A percentile compares a stretch with the other conserved stretches of the same genome.
phyloP scores from a whole-genome alignment of 2,888 invertebrate genomes.

The Bursaphelenchus okinawaensis region DNA sequence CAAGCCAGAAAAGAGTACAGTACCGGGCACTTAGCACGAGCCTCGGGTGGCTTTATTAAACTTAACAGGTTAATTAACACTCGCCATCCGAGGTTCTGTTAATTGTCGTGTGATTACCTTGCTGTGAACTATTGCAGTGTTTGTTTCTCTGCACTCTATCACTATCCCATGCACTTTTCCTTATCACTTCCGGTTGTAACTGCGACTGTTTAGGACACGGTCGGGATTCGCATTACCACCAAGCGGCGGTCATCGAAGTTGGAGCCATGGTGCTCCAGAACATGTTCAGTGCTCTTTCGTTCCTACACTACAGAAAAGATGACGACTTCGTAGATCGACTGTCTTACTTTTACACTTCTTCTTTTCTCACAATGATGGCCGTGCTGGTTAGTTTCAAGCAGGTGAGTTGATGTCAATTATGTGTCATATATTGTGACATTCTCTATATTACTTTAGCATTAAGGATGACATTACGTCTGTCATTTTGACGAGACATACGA shows the following conservation, averaged over 20 bases:
- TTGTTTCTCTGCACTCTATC: background rate
- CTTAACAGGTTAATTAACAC: too few species aligned
- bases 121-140: background rate
- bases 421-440: too few species aligned
- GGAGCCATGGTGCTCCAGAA: slow-evolving; percentile 58
- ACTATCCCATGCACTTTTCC: background rate
- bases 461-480: too few species aligned
- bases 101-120: background rate
- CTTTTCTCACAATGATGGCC: slow-evolving; percentile 58
- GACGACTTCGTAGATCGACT: slow-evolving; percentile 57
- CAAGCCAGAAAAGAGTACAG: background rate
- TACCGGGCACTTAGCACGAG: too few species aligned
- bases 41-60: background rate
- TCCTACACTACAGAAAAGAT: slow-evolving; percentile 51
- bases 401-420: slow-evolving; percentile 26
- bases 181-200: background rate
- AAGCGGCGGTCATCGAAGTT: slow-evolving; percentile 45
- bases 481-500: too few species aligned
- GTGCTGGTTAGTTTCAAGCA: slow-evolving; percentile 57
- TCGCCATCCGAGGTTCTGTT: background rate
- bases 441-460: too few species aligned
- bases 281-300: slow-evolving; percentile 57
- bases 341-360: slow-evolving; percentile 57
- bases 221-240: slow-evolving; percentile 38
- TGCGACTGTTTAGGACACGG: slow-evolving; percentile 30